Percentiles rank a stretch among this genome's conserved stretches.
Conservation (phyloP, 1,140 invertebrate species). For the Portunus trituberculatus region DNA sequence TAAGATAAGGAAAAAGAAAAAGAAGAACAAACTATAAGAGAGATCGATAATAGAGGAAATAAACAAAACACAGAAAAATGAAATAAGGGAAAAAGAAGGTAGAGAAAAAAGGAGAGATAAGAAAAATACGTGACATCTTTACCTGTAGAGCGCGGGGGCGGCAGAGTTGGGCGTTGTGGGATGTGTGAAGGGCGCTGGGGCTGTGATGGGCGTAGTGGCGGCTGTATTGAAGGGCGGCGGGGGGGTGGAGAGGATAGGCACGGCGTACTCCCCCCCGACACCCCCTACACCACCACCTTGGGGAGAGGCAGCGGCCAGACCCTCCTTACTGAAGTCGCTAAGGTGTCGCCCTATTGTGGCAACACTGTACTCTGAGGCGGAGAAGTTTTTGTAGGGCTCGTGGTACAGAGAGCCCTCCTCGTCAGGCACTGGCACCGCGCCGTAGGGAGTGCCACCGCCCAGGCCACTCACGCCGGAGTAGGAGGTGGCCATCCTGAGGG, state of each 20-base stretch:
- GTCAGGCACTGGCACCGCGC: conserved; percentile 80
- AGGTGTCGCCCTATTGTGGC: conserved; percentile 72
- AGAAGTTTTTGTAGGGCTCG: conserved; percentile 83
- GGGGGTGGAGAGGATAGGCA: conserved; percentile 73
- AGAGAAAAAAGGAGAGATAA: neutral
- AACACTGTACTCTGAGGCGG: conserved; percentile 73
- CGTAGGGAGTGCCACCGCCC: conserved; percentile 79
- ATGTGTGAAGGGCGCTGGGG: conserved; percentile 54
- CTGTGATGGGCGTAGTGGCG: conserved; percentile 57
- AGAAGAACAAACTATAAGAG: neutral
- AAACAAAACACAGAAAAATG: neutral
- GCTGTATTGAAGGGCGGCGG: conserved; percentile 68
- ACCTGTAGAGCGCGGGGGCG: conserved; percentile 47
- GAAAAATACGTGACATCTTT: neutral
- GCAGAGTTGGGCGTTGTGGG: conserved; percentile 41
- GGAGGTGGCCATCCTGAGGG: conserved; percentile 83
- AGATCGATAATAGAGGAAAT: neutral
- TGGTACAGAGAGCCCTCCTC: conserved; percentile 83
- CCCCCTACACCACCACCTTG: neutral
- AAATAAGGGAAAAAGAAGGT: neutral
- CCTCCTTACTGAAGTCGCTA: conserved; percentile 63
- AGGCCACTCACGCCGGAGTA: conserved; percentile 80
- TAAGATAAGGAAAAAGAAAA: neutral
- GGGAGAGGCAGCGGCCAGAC: neutral
- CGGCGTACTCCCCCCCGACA: conserved; percentile 64